A percentile compares a stretch with the other conserved stretches of the same genome.
Evolutionary conservation across 2,113 vertebrate species (phyloP).

Genomic region (Gobius niger): DNA sequence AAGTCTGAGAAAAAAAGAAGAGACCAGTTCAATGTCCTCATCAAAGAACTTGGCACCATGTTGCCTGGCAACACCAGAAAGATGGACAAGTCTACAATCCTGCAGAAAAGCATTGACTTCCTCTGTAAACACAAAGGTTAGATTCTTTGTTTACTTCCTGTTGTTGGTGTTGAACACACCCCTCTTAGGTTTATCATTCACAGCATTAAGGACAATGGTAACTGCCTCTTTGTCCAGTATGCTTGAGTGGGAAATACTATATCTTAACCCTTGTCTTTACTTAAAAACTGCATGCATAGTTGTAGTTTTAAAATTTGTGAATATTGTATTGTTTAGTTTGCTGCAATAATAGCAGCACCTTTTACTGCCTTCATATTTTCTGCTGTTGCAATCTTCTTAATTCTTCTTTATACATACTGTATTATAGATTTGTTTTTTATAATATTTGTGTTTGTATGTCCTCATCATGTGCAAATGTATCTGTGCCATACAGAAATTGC

Average conservation of each 20-base stretch:
- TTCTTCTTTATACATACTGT: no score
- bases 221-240: conserved; percentile 14
- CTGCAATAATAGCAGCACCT: no score
- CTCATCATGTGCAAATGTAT: not conserved
- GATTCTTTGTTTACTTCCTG: conserved; percentile 27
- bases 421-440: no score
- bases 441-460: no score
- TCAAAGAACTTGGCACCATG: conserved; percentile 99
- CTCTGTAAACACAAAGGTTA: conserved; percentile 98
- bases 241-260: not conserved
- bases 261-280: no score
- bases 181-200: conserved; percentile 12
- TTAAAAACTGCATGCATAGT: no score
- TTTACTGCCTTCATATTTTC: no score
- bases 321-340: no score
- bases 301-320: no score
- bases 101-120: conserved; percentile 99
- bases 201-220: not conserved
- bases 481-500: conserved; percentile 84
- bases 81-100: conserved; percentile 99
- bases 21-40: conserved; percentile 99
- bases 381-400: no score
- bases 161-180: conserved; percentile 25
- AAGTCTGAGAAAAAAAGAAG: conserved; percentile 98
- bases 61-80: conserved; percentile 97